Evolutionary conservation across 2,888 invertebrate genomes (phyloP).

Genomic region (Schizaphis graminum): DNA sequence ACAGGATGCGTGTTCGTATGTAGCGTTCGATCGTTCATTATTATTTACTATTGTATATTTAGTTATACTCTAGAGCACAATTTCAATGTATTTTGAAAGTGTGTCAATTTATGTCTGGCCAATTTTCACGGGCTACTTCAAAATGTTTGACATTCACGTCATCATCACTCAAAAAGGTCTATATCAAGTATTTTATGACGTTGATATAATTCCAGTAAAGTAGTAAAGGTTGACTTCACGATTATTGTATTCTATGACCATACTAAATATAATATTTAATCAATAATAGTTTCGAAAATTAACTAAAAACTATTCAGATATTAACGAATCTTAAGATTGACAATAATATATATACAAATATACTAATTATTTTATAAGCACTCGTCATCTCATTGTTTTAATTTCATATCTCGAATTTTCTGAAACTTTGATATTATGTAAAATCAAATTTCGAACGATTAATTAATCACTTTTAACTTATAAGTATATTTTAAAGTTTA

Average conservation of each 20-base stretch:
- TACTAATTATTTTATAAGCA: not conserved
- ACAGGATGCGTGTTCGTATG: not conserved
- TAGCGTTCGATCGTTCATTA: not conserved
- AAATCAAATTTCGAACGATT: not conserved
- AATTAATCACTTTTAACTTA: not conserved
- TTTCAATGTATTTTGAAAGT: not conserved
- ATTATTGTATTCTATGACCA: not conserved
- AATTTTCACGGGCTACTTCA: not conserved
- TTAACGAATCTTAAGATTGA: not conserved
- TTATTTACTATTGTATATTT: not conserved
- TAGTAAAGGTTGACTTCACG: not conserved
- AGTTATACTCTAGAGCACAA: not conserved
- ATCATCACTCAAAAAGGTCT: not conserved
- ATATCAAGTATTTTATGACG: not conserved
- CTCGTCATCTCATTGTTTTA: not conserved
- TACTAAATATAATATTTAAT: not conserved
- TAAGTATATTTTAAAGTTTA: not conserved
- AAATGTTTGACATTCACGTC: not conserved
- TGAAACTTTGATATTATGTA: not conserved
- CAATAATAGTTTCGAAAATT: not conserved
- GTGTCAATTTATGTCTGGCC: not conserved
- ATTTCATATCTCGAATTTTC: not conserved
- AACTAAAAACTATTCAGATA: not conserved
- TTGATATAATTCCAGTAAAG: not conserved
- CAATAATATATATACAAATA: not conserved